Evolutionary conservation across 2,797 vertebrate genomes (phyloP), one percentile per base, ranked within the genome.

Genomic region (Gymnodraco acuticeps): DNA sequence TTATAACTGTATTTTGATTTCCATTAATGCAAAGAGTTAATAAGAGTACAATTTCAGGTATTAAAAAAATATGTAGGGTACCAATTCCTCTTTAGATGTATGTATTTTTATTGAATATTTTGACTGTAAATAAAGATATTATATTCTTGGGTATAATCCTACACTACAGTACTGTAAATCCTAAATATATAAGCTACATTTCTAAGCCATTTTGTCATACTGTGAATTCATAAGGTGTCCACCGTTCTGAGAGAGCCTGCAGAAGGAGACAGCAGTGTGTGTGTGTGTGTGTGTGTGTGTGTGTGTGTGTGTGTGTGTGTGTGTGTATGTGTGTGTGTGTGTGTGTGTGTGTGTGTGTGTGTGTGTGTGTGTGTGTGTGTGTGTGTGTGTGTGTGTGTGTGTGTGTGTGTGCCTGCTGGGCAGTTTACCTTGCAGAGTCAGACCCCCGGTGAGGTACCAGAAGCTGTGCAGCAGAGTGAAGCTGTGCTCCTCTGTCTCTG

Each of bases 381-480:
- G 23, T 23, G 23, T 23, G 23, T 23, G 23, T 3, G 23, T 23
- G 23, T 3, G 23, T 23, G 23, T 3, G 23, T 23, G 23, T 4
- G 27, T 27, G 27, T 27, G 27, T 27, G 27, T 5, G 27, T 4
- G 27, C 4, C 27, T 27, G 27, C 46, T 38, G 31, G 53, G 58
- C 31, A 47, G 67, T 0, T 60, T 93, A 98, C 97, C 97, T 95
- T 98, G 97, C 88, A 98, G 89, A 10, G 96, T 94, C 4, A 97
- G 89, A 0, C 96, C 95, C 77, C 96, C 97, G 0, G 92, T 91
- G 67, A 96, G 95, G 87, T 97, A 97, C 96, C 97, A 98, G 81
- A 97, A 95, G 81, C 96, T 97, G 81, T 98, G 96, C 46, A 96
- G 85, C 64, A 97, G 84, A 0, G 96, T 96, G 60, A 97, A 97